Conservation (phyloP, 2,888 invertebrate species). For the Macrophya alboannulata region DNA sequence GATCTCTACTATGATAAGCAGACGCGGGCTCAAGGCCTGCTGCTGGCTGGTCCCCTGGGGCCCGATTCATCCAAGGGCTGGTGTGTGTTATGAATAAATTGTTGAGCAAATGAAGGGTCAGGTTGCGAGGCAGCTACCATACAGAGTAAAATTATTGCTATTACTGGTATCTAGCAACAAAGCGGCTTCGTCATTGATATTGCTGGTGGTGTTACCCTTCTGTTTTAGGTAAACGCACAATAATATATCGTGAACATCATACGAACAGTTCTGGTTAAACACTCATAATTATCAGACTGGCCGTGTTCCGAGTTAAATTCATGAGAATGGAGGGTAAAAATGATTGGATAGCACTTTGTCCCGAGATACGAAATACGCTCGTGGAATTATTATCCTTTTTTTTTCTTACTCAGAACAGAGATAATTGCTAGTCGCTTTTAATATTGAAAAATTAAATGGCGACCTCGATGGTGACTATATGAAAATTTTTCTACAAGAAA, state of each 20-base stretch:
- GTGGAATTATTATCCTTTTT: neutral
- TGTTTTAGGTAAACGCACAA: neutral
- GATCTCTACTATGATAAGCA: slow-evolving; percentile 50
- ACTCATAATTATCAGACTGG: neutral
- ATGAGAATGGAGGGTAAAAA: neutral
- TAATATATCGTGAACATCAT: slow-evolving; percentile 11
- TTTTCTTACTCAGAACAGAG: neutral
- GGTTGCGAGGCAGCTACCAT: slow-evolving; percentile 29
- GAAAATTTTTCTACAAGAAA: neutral
- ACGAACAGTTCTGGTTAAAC: slow-evolving; percentile 7
- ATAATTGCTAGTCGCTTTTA: neutral
- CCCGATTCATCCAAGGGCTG: slow-evolving; percentile 53
- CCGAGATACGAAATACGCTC: neutral
- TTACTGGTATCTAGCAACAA: slow-evolving; percentile 34
- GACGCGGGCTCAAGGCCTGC: slow-evolving; percentile 39
- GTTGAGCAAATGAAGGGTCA: slow-evolving; percentile 55
- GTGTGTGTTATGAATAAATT: slow-evolving; percentile 53
- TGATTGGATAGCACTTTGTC: neutral
- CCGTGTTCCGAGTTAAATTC: slow-evolving; percentile 20
- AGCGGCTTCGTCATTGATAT: neutral
- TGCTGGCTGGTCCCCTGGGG: slow-evolving; percentile 42
- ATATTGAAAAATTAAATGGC: neutral
- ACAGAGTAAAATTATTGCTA: slow-evolving; percentile 27
- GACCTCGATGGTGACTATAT: neutral
- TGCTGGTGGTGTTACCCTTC: neutral